Conservation (phyloP, 2,888 invertebrate species). For the Pocota personata region DNA sequence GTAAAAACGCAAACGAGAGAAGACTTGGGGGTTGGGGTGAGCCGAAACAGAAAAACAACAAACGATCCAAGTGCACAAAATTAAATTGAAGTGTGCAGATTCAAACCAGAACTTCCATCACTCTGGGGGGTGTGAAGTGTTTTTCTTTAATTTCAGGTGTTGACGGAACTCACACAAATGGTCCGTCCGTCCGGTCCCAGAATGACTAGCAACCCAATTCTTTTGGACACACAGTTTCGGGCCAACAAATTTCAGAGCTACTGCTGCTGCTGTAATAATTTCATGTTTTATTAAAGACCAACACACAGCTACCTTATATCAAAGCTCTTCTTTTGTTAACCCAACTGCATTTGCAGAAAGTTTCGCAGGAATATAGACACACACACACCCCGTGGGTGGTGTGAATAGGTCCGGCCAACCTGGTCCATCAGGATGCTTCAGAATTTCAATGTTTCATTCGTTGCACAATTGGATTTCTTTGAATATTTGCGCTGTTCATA, state of each 20-base stretch:
- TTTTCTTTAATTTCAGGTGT: conserved; percentile 75
- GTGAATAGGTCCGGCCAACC: conserved; percentile 16
- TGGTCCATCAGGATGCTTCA: conserved; percentile 20
- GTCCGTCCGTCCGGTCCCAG: conserved; percentile 24
- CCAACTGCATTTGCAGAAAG: conserved; percentile 68
- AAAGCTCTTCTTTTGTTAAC: conserved; percentile 65
- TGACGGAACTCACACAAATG: conserved; percentile 69
- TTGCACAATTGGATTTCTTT: conserved; percentile 72
- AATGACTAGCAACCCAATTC: conserved; percentile 15
- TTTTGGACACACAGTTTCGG: conserved; percentile 35
- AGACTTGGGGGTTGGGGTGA: too few species aligned
- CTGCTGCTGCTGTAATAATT: conserved; percentile 66
- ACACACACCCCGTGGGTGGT: not conserved
- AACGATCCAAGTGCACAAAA: conserved; percentile 65
- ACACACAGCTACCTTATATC: conserved; percentile 40
- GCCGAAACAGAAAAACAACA: conserved; percentile 55
- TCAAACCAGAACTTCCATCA: conserved; percentile 43
- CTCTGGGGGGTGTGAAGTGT: conserved; percentile 55
- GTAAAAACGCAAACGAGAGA: conserved; percentile 58
- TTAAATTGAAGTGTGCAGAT: conserved; percentile 70
- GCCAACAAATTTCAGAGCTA: conserved; percentile 50
- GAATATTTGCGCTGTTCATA: conserved; percentile 53
- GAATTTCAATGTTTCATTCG: conserved; percentile 70
- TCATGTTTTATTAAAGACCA: conserved; percentile 71
- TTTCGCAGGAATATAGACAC: conserved; percentile 31